Conservation (phyloP, 1,140 invertebrate genomes). For the Drosophila kohkoa region DNA sequence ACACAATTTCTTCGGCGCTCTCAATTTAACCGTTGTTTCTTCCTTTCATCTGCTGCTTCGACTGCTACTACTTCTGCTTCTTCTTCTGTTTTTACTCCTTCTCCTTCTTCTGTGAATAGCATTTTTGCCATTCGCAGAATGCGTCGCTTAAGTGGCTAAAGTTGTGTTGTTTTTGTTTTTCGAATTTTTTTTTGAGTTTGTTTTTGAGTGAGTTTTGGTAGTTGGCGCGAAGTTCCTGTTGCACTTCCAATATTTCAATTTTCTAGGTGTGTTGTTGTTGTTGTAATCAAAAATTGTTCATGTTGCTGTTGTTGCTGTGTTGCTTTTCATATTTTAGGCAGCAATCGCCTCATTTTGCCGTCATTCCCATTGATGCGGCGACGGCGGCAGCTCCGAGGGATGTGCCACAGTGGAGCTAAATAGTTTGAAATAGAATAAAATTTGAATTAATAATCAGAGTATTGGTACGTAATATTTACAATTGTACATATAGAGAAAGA, state of each 20-base stretch:
- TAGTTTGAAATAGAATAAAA: background rate
- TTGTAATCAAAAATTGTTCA: conserved; percentile 13
- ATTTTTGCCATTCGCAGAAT: conserved; percentile 24
- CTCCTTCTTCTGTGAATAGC: conserved; percentile 3
- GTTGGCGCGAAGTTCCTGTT: conserved; percentile 13
- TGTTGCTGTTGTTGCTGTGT: conserved; percentile 48
- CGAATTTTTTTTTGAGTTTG: conserved; percentile 18
- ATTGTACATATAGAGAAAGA: conserved; percentile 15
- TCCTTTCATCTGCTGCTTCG: conserved; percentile 12
- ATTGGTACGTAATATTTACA: background rate
- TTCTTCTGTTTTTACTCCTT: conserved; percentile 1
- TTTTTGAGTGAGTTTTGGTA: conserved; percentile 20
- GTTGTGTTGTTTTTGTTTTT: conserved; percentile 16
- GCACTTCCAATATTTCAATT: conserved; percentile 1
- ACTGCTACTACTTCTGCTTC: background rate
- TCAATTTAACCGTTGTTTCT: conserved; percentile 53
- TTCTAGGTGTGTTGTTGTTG: background rate
- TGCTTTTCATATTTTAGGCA: conserved; percentile 80
- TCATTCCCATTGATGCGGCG: conserved; percentile 98
- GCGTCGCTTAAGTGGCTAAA: conserved; percentile 18
- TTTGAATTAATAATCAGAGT: background rate
- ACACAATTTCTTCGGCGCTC: conserved; percentile 56
- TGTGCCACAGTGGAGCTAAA: conserved; percentile 96
- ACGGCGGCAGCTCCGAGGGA: conserved; percentile 98
- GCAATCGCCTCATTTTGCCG: conserved; percentile 85